These are phyloP conservation scores for Cremastinae sp. DNA, from an alignment of 2,888 invertebrate genomes.

Conservation along the genomic window DNA sequence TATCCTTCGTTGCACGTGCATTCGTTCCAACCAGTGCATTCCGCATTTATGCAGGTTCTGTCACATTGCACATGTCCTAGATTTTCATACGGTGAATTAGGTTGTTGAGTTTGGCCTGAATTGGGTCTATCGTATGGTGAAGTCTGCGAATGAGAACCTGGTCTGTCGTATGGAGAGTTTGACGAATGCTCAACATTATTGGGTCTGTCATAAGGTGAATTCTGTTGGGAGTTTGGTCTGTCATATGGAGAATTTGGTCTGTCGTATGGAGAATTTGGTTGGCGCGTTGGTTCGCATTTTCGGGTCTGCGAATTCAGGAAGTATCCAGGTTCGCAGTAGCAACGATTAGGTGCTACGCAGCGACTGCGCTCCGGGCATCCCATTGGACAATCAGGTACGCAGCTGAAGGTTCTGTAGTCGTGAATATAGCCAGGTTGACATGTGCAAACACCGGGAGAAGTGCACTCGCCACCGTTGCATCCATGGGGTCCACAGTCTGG, in stretches of 20 bases:
- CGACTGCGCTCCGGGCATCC: conserved; percentile 80
- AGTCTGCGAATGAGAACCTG: too few relatives aligned
- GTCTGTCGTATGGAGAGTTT: too few relatives aligned
- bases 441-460: conserved; percentile 71
- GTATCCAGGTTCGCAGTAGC: conserved; percentile 83
- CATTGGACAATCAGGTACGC: conserved; percentile 67
- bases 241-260: too few relatives aligned
- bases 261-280: neutral
- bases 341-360: conserved; percentile 82
- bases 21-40: conserved; percentile 80
- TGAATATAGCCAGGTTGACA: conserved; percentile 70
- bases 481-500: conserved; percentile 69
- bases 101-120: conserved; percentile 12
- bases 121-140: neutral
- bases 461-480: conserved; percentile 70
- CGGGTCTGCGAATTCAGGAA: conserved; percentile 80
- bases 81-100: neutral
- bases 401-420: conserved; percentile 67
- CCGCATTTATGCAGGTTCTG: conserved; percentile 80
- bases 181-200: neutral
- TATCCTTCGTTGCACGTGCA: conserved; percentile 80
- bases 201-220: neutral
- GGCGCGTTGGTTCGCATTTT: conserved; percentile 34
- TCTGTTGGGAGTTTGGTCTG: conserved; percentile 5
- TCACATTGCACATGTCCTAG: conserved; percentile 67